Conservation (phyloP, 2,113 vertebrate genomes). For the Nannospalax galili region DNA sequence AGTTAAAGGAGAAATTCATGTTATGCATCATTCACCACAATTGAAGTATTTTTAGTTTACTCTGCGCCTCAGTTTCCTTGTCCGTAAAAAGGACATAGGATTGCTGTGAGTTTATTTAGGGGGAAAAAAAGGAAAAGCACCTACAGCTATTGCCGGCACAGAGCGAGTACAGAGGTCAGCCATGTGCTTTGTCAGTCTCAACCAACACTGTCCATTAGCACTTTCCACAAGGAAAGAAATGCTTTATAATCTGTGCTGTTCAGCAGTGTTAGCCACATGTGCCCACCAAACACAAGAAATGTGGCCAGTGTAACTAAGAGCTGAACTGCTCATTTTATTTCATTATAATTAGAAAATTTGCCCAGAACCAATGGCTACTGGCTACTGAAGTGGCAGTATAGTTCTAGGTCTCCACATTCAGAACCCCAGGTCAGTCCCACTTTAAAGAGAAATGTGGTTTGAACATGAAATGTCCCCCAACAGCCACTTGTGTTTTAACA, state of each 20-base stretch:
- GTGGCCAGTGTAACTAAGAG: neutral
- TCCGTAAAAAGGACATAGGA: constrained; percentile 13
- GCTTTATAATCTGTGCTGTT: neutral
- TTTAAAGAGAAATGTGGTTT: neutral
- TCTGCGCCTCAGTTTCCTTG: constrained; percentile 21
- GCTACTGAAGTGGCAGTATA: neutral
- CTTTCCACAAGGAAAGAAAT: neutral
- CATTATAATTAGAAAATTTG: neutral
- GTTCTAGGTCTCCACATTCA: neutral
- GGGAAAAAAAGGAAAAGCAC: neutral
- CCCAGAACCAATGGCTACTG: neutral
- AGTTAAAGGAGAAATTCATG: neutral
- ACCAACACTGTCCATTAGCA: neutral
- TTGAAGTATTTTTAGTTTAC: neutral
- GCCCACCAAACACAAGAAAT: neutral
- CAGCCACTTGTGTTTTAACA: neutral
- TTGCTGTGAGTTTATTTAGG: neutral
- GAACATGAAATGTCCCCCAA: neutral
- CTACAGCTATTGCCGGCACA: no score
- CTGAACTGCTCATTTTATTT: neutral
- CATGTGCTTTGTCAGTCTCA: neutral
- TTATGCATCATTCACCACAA: neutral
- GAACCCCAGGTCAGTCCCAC: neutral
- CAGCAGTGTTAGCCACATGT: neutral
- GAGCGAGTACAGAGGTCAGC: neutral